phyloP scores from a whole-genome alignment of 2,888 invertebrate genomes.

The Hanleya hanleyi region DNA sequence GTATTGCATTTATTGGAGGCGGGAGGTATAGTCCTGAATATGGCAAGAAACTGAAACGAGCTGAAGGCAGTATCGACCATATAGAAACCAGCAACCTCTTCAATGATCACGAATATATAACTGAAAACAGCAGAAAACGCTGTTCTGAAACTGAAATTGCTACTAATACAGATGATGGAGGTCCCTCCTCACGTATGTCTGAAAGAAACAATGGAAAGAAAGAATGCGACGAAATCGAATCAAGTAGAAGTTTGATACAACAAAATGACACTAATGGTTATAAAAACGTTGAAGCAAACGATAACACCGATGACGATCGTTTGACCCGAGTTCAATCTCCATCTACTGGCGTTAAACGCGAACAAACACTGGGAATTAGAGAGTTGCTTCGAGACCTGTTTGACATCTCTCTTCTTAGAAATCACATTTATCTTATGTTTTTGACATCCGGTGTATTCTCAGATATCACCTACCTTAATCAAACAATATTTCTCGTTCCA shows the following conservation, averaged over 20 bases:
- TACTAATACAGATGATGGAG: background rate
- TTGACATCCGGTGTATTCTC: background rate
- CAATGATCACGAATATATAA: background rate
- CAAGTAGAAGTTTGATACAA: no score
- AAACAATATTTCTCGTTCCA: background rate
- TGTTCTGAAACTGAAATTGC: no score
- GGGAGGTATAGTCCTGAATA: background rate
- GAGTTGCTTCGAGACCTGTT: background rate
- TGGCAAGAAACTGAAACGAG: no score
- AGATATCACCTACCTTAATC: background rate
- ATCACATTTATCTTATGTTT: background rate
- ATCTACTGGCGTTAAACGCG: no score
- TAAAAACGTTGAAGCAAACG: background rate
- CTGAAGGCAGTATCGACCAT: no score
- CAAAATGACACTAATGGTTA: no score
- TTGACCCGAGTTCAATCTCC: background rate
- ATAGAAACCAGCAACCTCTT: no score
- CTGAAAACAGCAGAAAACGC: background rate
- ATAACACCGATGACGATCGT: background rate
- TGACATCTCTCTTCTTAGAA: background rate
- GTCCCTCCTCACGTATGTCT: background rate
- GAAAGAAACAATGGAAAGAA: background rate
- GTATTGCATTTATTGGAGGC: background rate
- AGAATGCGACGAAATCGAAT: no score
- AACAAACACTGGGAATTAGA: no score